Conservation (phyloP, 2,113 vertebrate species). For the Pseudopipra pipra region DNA sequence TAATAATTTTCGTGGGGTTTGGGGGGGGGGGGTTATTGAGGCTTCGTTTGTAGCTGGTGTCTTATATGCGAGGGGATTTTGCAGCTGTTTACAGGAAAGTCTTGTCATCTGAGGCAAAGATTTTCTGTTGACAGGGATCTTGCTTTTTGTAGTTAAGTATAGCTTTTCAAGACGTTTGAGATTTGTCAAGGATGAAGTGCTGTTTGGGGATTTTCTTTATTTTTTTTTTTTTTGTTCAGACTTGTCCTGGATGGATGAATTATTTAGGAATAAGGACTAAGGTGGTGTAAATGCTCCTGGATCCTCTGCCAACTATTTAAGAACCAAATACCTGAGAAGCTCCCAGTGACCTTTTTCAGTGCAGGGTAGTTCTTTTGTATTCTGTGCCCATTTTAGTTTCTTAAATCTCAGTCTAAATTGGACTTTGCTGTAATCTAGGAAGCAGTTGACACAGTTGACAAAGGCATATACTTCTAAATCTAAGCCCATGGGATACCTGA, state of each 20-base stretch:
- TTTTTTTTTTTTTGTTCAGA: background rate
- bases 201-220: background rate
- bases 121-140: background rate
- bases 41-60: background rate
- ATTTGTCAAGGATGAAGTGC: background rate
- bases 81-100: background rate
- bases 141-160: background rate
- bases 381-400: background rate
- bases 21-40: background rate
- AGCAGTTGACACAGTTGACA: background rate
- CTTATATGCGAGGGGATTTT: background rate
- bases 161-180: background rate
- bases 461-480: background rate
- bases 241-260: background rate
- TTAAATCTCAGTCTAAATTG: background rate
- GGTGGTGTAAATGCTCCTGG: background rate
- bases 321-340: background rate
- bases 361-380: background rate
- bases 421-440: background rate
- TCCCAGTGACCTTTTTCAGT: background rate
- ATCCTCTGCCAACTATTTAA: background rate
- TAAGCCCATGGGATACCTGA: background rate
- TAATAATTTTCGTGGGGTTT: background rate
- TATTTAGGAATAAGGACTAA: background rate
- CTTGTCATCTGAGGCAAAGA: background rate